Percentiles rank a stretch among this genome's conserved stretches.
phyloP scores from a whole-genome alignment of 2,888 invertebrate species.

The Lepidocyrtinus sp. region DNA sequence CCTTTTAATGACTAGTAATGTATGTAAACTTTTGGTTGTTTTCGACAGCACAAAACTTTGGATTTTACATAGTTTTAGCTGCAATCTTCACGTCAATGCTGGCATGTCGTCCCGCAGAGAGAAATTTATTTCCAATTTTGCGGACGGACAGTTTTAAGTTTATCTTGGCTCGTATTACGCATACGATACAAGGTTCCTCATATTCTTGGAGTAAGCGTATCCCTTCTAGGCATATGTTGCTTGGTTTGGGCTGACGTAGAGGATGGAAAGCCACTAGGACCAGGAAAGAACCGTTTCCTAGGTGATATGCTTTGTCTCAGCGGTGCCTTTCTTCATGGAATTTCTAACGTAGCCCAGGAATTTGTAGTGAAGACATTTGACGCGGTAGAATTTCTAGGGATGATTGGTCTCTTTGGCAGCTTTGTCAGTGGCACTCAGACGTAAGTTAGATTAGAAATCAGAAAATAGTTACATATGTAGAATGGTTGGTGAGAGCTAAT shows the following conservation, averaged over 20 bases:
- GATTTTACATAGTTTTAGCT: constrained; percentile 84
- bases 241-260: constrained; percentile 88
- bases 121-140: constrained; percentile 78
- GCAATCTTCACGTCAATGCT: constrained; percentile 84
- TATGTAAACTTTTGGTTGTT: too few species aligned
- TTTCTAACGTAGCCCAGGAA: constrained; percentile 86
- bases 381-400: constrained; percentile 85
- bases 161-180: constrained; percentile 84
- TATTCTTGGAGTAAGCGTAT: constrained; percentile 84
- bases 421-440: constrained; percentile 84
- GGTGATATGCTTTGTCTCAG: constrained; percentile 87
- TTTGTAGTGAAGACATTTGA: constrained; percentile 81
- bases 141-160: constrained; percentile 81
- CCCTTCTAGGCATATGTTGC: constrained; percentile 86
- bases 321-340: constrained; percentile 84
- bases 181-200: constrained; percentile 80
- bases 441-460: constrained; percentile 75
- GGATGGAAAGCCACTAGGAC: constrained; percentile 55
- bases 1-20: too few species aligned
- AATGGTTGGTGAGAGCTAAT: neutral
- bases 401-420: constrained; percentile 87
- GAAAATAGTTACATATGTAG: neutral
- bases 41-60: constrained; percentile 82
- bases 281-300: constrained; percentile 80
- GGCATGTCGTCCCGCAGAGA: constrained; percentile 79